These are phyloP conservation scores for Isoperla grammatica DNA, from an alignment of 2,888 invertebrate species.

Conservation along the genomic window DNA sequence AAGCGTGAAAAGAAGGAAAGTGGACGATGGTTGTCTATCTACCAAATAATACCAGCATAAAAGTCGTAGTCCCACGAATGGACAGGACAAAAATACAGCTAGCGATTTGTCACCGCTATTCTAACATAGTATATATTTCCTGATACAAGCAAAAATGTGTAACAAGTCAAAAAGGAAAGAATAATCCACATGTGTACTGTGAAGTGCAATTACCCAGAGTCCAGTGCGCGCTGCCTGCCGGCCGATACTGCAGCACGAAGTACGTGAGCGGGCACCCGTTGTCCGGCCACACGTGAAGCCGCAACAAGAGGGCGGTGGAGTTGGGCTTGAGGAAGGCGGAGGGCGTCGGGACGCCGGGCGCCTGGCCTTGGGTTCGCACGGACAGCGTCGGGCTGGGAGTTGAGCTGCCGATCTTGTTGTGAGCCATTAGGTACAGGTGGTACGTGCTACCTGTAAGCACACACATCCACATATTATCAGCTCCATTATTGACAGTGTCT, in stretches of 20 bases:
- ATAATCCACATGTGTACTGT: no score
- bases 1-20: no score
- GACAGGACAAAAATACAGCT: no score
- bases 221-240: conserved; percentile 60
- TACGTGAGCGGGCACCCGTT: conserved; percentile 65
- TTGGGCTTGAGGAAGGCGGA: conserved; percentile 61
- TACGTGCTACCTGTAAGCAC: conserved; percentile 53
- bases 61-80: no score
- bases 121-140: no score
- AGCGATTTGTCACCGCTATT: no score
- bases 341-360: conserved; percentile 61
- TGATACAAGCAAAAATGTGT: no score
- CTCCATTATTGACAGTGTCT: no score
- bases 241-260: conserved; percentile 64
- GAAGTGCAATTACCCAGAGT: conserved; percentile 61
- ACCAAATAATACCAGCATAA: no score
- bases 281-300: conserved; percentile 67
- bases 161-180: no score
- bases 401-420: conserved; percentile 66
- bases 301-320: conserved; percentile 60
- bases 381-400: conserved; percentile 62
- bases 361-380: conserved; percentile 64
- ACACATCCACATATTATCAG: no score
- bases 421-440: conserved; percentile 62
- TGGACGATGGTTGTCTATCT: no score